Conservation (phyloP, 2,113 vertebrate species). For the Leptocoma aspasia region DNA sequence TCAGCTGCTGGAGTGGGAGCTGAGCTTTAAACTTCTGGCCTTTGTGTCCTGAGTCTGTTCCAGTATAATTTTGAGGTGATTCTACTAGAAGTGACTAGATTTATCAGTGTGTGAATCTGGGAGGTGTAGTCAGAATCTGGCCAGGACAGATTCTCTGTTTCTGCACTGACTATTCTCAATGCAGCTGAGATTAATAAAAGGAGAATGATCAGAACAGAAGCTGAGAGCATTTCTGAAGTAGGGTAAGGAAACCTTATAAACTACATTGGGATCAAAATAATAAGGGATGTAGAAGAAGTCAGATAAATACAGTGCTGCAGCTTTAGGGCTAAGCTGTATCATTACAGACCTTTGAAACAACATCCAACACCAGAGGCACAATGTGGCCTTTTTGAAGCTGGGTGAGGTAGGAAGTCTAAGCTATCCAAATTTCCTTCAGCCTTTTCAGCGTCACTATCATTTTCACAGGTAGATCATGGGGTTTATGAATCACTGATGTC, state of each 20-base stretch:
- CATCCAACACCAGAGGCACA: background rate
- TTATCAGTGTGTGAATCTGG: background rate
- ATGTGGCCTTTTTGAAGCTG: background rate
- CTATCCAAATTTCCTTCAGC: background rate
- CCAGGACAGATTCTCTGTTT: background rate
- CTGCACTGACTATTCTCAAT: background rate
- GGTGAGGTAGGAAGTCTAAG: background rate
- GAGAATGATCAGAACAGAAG: background rate
- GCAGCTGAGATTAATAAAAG: background rate
- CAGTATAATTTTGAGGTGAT: background rate
- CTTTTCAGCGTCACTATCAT: background rate
- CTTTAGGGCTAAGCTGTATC: background rate
- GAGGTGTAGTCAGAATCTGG: background rate
- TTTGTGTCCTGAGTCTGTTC: background rate
- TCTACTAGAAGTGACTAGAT: background rate
- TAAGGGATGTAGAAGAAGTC: background rate
- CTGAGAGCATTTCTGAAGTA: background rate
- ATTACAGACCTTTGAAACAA: background rate
- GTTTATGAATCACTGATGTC: background rate
- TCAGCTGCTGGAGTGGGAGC: background rate
- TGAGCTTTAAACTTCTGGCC: background rate
- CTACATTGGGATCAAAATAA: background rate
- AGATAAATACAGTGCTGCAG: background rate
- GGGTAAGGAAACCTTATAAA: background rate
- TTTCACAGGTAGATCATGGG: background rate